A percentile compares a stretch with the other conserved stretches of the same genome.
Conservation (phyloP, 2,888 invertebrate species). For the Drosophila vallismaia region DNA sequence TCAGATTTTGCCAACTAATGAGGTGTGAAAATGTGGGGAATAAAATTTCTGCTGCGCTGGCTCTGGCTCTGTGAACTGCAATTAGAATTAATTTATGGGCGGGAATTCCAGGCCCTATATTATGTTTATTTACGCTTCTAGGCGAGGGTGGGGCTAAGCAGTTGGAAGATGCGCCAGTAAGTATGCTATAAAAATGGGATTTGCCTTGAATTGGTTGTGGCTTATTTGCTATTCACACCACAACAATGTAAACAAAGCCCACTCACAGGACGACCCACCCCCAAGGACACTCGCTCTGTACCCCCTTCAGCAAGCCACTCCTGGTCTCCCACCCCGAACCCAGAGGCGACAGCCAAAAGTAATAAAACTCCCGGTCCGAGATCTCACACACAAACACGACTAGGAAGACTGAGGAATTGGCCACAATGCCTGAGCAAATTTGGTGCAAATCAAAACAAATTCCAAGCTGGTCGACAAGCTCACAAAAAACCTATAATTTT, state of each 20-base stretch:
- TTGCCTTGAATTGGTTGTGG: conserved; percentile 59
- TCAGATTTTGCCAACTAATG: conserved; percentile 59
- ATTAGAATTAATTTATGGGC: conserved; percentile 57
- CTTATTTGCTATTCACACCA: conserved; percentile 78
- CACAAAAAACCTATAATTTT: conserved; percentile 34
- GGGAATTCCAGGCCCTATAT: background rate
- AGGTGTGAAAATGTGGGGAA: conserved; percentile 55
- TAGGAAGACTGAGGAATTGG: conserved; percentile 37
- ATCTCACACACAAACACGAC: conserved; percentile 4
- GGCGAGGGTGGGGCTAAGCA: background rate
- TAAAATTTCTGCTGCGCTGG: conserved; percentile 59
- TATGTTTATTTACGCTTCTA: background rate
- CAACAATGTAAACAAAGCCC: conserved; percentile 75
- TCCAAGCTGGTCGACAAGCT: conserved; percentile 44
- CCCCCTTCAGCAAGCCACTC: conserved; percentile 1
- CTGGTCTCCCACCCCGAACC: conserved; percentile 9
- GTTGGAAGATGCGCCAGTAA: conserved; percentile 13
- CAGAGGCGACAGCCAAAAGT: conserved; percentile 72
- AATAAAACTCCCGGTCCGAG: conserved; percentile 67
- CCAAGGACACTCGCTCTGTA: conserved; percentile 6
- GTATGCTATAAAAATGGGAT: conserved; percentile 40
- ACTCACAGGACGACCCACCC: conserved; percentile 58
- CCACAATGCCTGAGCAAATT: conserved; percentile 67
- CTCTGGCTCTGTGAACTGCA: conserved; percentile 60
- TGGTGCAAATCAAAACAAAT: conserved; percentile 79